Percentiles rank a stretch among this genome's conserved stretches.
Evolutionary conservation across 2,113 vertebrate species (phyloP).

Genomic region (Abramis brama): DNA sequence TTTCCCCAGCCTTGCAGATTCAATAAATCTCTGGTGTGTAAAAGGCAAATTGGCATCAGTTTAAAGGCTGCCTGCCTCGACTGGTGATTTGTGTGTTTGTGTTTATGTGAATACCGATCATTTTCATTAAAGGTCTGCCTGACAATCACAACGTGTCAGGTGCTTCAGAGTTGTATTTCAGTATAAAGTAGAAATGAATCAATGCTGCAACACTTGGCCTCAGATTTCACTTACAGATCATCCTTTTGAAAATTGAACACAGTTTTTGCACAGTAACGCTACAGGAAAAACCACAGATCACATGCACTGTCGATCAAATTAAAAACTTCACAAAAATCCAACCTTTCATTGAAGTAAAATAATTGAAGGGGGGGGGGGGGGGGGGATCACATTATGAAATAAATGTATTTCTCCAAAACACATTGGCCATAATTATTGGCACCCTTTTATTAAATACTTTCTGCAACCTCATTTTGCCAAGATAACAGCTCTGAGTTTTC

Average conservation of each 20-base stretch:
- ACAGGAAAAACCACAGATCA: too few species aligned
- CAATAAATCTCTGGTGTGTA: conserved; percentile 52
- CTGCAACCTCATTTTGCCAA: too few species aligned
- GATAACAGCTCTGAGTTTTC: too few species aligned
- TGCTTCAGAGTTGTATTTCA: conserved; percentile 6
- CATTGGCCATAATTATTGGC: too few species aligned
- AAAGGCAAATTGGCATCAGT: conserved; percentile 54
- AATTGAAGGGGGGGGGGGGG: too few species aligned
- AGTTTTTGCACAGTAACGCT: too few species aligned
- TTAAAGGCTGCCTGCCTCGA: conserved; percentile 46
- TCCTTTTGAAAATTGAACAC: not conserved
- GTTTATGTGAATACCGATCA: conserved; percentile 54
- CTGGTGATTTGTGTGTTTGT: conserved; percentile 48
- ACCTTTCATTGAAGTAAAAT: too few species aligned
- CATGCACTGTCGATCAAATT: too few species aligned
- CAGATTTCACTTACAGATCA: not conserved
- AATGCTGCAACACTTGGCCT: not conserved
- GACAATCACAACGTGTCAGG: conserved; percentile 16
- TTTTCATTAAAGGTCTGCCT: conserved; percentile 41
- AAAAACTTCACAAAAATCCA: too few species aligned
- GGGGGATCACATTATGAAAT: too few species aligned
- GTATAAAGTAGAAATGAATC: conserved; percentile 15
- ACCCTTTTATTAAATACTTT: too few species aligned
- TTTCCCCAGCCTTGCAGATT: conserved; percentile 36
- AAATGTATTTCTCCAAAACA: too few species aligned